These are phyloP conservation scores for Azorinus chamasolen DNA, from an alignment of 2,888 invertebrate genomes.

Conservation along the genomic window DNA sequence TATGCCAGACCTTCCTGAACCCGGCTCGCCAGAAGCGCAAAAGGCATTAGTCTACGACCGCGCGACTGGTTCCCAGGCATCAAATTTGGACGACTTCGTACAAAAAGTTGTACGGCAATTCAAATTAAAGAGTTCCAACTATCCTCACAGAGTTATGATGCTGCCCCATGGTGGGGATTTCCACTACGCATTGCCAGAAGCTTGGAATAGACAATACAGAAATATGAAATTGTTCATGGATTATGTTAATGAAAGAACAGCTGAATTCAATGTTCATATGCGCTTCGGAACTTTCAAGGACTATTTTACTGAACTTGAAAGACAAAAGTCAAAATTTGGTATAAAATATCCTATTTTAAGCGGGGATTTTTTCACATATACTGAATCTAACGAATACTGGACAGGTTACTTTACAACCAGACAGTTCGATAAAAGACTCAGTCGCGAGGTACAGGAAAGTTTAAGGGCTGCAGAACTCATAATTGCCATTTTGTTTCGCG, in stretches of 20 bases:
- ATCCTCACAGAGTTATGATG: conserved; percentile 96
- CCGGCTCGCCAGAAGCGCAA: conserved; percentile 34
- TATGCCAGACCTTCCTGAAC: conserved; percentile 92
- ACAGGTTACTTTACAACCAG: conserved; percentile 97
- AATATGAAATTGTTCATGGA: conserved; percentile 95
- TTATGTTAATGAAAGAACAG: conserved; percentile 92
- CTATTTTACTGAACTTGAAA: conserved; percentile 89
- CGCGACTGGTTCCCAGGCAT: conserved; percentile 90
- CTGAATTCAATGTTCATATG: conserved; percentile 87
- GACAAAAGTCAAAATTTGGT: conserved; percentile 41
- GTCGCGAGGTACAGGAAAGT: conserved; percentile 86
- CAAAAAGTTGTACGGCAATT: conserved; percentile 94
- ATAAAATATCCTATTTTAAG: conserved; percentile 90
- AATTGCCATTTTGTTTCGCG: conserved; percentile 57
- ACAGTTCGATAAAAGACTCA: conserved; percentile 90
- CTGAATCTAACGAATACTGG: conserved; percentile 95
- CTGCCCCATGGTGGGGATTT: conserved; percentile 98
- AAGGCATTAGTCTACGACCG: conserved; percentile 17
- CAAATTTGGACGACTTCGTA: conserved; percentile 92
- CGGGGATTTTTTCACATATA: conserved; percentile 98
- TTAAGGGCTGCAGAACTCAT: conserved; percentile 80
- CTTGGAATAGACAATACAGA: conserved; percentile 97
- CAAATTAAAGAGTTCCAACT: conserved; percentile 94
- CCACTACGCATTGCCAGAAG: conserved; percentile 94
- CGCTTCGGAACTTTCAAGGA: conserved; percentile 94